Evolutionary conservation across 92 coral and sea anemone genomes (phyloP), one percentile per base, ranked within the genome.

Genomic region (Siderastrea radians): DNA sequence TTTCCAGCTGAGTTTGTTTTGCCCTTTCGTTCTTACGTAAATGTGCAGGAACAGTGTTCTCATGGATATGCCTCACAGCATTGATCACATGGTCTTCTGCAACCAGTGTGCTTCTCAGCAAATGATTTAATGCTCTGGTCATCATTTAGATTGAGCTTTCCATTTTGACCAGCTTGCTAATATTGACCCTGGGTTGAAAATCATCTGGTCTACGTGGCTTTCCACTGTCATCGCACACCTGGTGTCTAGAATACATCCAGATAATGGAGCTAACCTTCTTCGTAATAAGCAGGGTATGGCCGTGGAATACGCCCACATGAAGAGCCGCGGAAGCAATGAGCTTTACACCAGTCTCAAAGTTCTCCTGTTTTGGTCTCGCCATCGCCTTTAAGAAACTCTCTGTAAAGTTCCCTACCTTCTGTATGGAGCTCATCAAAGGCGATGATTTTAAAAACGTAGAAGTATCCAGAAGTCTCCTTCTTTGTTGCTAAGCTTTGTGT

Each of bases 321-420:
- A 26, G 38, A 0, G 38, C 38, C 38, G 55, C 70, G 9, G n/a
- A 65, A 65, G 43, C 4, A 3, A 14, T 65, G 70, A 65, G 12
- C 47, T 65, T 65, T 65, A 19, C 70, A 65, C 70, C 70, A 65
- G 70, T 66, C 70, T 0, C 70, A 66, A 66, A 66, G 70, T 5
- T 66, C 13, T 4, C 70, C 70, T 5, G 70, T 66, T 66, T 38
- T 66, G 48, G 48, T 66, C 17, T 66, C 43, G 46, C 70, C 17
- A 15, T 66, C 48, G n/a, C 70, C 70, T 66, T 66, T 66, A 66
- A 26, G 47, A 65, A 65, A n/a, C 70, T 65, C 70, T 66, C 11
- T 66, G 70, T 66, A 38, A 15, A 68, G 50, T 17, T 68, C 48
- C 44, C 72, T 12, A 12, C 72, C 43, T 5, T 68, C 46, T 68